A percentile compares a stretch with the other conserved stretches of the same genome.
These are phyloP conservation scores for Lindbergichthys nudifrons DNA, from an alignment of 2,797 vertebrate species.

Conservation along the genomic window DNA sequence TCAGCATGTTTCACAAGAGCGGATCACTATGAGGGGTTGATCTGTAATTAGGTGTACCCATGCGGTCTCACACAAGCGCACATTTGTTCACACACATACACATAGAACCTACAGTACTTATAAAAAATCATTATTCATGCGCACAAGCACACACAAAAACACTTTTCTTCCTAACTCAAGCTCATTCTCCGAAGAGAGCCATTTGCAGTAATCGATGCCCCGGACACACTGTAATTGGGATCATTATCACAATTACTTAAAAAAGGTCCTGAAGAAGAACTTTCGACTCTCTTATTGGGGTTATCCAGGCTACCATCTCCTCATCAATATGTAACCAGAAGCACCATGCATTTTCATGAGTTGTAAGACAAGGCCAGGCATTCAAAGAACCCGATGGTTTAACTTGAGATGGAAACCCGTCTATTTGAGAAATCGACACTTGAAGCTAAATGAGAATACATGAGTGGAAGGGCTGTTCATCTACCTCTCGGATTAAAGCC, in stretches of 20 bases:
- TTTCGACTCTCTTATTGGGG: constrained; percentile 35
- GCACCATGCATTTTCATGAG: constrained; percentile 73
- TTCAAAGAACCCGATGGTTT: constrained; percentile 25
- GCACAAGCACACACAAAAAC: neutral
- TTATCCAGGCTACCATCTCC: constrained; percentile 38
- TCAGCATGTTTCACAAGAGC: constrained; percentile 56
- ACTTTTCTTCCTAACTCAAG: neutral
- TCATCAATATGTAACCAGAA: constrained; percentile 76
- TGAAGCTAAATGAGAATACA: constrained; percentile 34
- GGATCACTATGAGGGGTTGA: constrained; percentile 66
- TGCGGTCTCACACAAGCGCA: constrained; percentile 3
- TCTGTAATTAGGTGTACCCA: constrained; percentile 78
- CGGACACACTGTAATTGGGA: constrained; percentile 39
- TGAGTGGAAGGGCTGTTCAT: constrained; percentile 7
- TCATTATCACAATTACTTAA: constrained; percentile 52
- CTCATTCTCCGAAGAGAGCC: constrained; percentile 18
- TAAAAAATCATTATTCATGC: constrained; percentile 5
- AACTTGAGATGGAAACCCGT: constrained; percentile 51
- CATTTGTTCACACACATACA: neutral
- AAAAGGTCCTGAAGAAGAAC: constrained; percentile 37
- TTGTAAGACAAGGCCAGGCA: constrained; percentile 46
- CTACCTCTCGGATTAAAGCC: constrained; percentile 5
- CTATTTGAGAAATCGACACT: constrained; percentile 45
- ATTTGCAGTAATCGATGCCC: constrained; percentile 21
- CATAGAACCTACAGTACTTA: neutral